Conservation (phyloP, 2,113 vertebrate genomes). For the Cheirogaleus medius region DNA sequence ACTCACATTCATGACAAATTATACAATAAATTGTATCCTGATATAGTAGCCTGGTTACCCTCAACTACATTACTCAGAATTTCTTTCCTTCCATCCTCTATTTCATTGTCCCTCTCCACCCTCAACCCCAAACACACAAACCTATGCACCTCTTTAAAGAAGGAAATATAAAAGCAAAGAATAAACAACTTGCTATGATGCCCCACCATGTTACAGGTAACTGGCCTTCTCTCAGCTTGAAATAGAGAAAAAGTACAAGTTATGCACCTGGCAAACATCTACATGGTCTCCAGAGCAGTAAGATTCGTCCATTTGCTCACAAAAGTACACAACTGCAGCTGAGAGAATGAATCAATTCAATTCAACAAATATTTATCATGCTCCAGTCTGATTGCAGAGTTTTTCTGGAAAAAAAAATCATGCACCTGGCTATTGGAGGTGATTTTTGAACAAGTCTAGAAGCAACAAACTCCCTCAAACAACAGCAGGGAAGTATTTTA, state of each 20-base stretch:
- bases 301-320: constrained; percentile 33
- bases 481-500: background rate
- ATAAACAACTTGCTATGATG: background rate
- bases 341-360: constrained; percentile 53
- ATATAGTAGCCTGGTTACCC: background rate
- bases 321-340: constrained; percentile 49
- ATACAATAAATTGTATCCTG: background rate
- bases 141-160: background rate
- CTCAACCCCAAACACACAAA: background rate
- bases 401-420: background rate
- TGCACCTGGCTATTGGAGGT: background rate
- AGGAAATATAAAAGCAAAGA: background rate
- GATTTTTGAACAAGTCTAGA: constrained; percentile 36
- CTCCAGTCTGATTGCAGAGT: background rate
- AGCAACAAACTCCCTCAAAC: background rate
- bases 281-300: constrained; percentile 41
- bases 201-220: background rate
- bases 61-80: background rate
- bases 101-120: background rate
- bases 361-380: constrained; percentile 56
- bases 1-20: background rate
- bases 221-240: background rate
- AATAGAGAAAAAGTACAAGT: background rate
- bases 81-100: background rate
- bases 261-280: constrained; percentile 55